Conservation (phyloP, 2,797 vertebrate species). For the Melanotaenia parkinsoni region DNA sequence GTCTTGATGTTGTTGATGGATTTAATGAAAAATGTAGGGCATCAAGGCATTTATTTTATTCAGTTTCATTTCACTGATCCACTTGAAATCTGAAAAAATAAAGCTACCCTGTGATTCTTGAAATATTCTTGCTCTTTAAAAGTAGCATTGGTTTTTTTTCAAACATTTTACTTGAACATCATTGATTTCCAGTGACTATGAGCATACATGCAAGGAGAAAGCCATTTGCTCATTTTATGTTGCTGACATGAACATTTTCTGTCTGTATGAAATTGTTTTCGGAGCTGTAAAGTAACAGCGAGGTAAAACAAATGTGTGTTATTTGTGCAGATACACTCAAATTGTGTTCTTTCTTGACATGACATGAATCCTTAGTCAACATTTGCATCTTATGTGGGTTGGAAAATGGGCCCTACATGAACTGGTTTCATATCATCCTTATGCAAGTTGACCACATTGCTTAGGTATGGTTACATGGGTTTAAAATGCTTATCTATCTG, state of each 20-base stretch:
- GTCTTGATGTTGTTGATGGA: background rate
- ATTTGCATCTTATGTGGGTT: too few species aligned
- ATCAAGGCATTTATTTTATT: background rate
- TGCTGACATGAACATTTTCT: background rate
- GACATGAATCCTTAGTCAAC: too few species aligned
- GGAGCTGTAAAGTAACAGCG: too few species aligned
- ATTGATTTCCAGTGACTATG: background rate
- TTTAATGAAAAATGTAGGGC: slow-evolving; percentile 11
- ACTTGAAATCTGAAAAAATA: slow-evolving; percentile 38
- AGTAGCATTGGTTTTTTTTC: background rate
- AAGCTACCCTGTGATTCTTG: slow-evolving; percentile 59
- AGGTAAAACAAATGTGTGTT: too few species aligned
- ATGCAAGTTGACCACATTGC: too few species aligned
- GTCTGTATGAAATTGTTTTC: background rate
- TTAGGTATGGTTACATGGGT: too few species aligned
- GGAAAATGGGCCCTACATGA: too few species aligned
- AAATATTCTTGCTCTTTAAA: slow-evolving; percentile 24
- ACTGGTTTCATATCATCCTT: too few species aligned
- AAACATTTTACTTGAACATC: slow-evolving; percentile 42
- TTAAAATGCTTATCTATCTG: too few species aligned
- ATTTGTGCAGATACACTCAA: too few species aligned
- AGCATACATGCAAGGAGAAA: background rate
- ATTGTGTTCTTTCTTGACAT: too few species aligned
- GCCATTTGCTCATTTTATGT: background rate
- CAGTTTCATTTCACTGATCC: background rate